Base-by-base conservation (phyloP, 2,888 invertebrate genomes). In the Rambutsinella grinnellia region DNA sequence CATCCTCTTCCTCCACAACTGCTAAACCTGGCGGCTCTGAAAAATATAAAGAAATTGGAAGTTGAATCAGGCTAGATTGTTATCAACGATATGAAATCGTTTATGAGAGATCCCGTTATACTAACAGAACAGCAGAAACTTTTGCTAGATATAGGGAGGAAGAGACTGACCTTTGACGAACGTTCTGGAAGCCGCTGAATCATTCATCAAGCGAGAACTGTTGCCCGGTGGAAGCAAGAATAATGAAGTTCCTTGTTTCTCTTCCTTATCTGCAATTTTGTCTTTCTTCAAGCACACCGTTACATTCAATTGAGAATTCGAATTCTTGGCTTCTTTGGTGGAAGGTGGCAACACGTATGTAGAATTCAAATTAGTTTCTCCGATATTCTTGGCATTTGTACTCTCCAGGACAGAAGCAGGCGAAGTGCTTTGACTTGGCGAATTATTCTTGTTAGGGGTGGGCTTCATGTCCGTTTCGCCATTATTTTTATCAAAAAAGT, bases 251-350 rank as follows among this genome's bases (percentile, higher is more conserved):
- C 13, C 13, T 36, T 36, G 36, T 36, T 36, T 36, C 13, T 36
- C 36, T 8, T 8, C 13, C 13, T 5, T 13, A 8, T 36, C 6
- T 36, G 13, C 36, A 36, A 5, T 36, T 8, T 5, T 8, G 36
- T 13, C 13, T 23, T 70, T 62, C 36, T 71, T 71, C n/a, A 72
- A 36, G n/a, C 72, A 66, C 0, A 72, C 60, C n/a, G 72, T 72
- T 0, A 72, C 66, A 57, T 72, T 72, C 61, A 74, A 28, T n/a
- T 27, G 8, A 8, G 74, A 61, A 23, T 27, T 62, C 15, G 23
- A 10, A 44, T 65, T 60, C 19, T 47, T 63, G 1, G 19, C 44
- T 6, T 17, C n/a, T 19, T 27, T 36, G 15, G 13, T 23, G n/a
- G n/a, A n/a, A 8, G 60, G 2, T 3, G 67, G 74, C 47, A 74